Base-by-base conservation (phyloP, 92 coral and sea anemone genomes). In the Phenganax stokvisi region DNA sequence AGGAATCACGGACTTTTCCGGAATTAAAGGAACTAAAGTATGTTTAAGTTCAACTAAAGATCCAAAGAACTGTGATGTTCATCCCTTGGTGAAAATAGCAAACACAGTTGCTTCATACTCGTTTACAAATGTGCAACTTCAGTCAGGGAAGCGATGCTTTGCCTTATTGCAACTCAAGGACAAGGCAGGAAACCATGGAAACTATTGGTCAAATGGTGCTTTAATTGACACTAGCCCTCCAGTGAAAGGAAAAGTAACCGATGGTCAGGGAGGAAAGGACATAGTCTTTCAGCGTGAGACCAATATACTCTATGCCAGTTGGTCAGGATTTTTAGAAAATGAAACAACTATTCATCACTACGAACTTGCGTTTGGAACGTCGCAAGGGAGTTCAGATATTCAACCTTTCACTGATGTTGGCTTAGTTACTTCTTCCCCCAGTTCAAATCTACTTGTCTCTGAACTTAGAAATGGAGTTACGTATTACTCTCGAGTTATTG, bases 321-420 rank as follows among this genome's bases (percentile, higher is more conserved):
- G 98, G 98, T 59, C 73, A 54, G 88, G 90, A 71, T 94, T 94
- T 74, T 83, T 85, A 16, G 98, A 94, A 75, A 81, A 86, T 57
- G 97, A 94, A 76, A 90, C 98, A 15, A 59, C 72, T 37, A 88
- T 94, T 65, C 83, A 87, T 5, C 83, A 88, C 44, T 94, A 94
- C 75, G 88, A 82, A 15, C 91, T 94, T 29, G 97, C 92, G 44
- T 94, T 94, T 72, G 98, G 98, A 6, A 88, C 96, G 0, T 77
- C 75, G 17, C 92, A 89, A 8, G 90, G 92, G 2, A 64, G 65
- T 6, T 66, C 88, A 37, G 97, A 94, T 79, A 54, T 85, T 70
- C 98, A 93, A 69, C 90, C 81, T 44, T 91, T 93, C 53, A 89
- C 90, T 10, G 89, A 91, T 52, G 97, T 93, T 37, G 97, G 98